Conservation (phyloP, 1,140 invertebrate species). For the Cryptotermes secundus region DNA sequence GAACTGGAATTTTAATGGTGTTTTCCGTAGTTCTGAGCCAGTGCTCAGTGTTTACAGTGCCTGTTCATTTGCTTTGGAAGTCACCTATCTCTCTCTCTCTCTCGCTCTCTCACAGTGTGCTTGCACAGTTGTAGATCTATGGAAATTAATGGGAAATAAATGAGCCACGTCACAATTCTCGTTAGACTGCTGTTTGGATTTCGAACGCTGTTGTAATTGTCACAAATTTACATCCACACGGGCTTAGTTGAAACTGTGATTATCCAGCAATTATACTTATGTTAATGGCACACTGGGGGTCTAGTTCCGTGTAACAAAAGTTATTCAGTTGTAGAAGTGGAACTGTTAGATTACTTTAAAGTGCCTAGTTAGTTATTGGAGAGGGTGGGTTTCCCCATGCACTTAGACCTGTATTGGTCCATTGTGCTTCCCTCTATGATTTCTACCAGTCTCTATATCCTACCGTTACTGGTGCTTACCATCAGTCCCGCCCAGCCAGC, state of each 20-base stretch:
- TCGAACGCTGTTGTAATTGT: conserved; percentile 10
- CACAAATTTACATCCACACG: conserved; percentile 7
- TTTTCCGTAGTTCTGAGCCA: not conserved
- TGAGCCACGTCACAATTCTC: not conserved
- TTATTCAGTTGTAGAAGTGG: not conserved
- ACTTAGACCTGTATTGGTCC: too few species aligned
- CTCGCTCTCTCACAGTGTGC: not conserved
- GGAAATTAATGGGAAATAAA: conserved; percentile 18
- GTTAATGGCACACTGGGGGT: not conserved
- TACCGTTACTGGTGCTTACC: too few species aligned
- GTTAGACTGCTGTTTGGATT: not conserved
- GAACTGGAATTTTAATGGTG: not conserved
- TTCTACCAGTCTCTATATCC: too few species aligned
- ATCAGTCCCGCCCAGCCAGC: too few species aligned
- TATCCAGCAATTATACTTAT: not conserved
- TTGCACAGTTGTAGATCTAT: not conserved
- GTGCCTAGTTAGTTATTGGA: too few species aligned
- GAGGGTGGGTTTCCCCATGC: too few species aligned
- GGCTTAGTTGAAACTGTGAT: not conserved
- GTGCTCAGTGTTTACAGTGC: not conserved
- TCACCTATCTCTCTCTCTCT: not conserved
- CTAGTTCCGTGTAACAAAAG: not conserved
- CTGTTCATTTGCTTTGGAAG: not conserved
- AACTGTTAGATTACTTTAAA: not conserved
- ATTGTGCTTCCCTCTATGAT: too few species aligned